Evolutionary conservation across 2,113 vertebrate species (phyloP).

Genomic region (Malurus elegans): DNA sequence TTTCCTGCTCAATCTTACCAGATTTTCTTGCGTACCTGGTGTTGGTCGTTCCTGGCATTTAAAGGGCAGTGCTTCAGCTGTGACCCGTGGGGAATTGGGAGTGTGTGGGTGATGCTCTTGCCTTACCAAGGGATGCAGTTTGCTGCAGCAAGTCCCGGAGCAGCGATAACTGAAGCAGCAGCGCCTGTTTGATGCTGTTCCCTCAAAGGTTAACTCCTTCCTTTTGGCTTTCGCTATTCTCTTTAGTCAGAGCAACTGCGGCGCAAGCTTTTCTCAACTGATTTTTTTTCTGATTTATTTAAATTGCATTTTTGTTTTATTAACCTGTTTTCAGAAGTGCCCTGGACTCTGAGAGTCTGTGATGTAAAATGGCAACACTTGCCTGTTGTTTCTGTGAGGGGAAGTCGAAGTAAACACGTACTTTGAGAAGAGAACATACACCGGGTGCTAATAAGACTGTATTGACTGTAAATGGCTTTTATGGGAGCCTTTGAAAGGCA

Average conservation of each 20-base stretch:
- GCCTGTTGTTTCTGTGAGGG: background rate
- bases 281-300: slow-evolving; percentile 13
- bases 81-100: background rate
- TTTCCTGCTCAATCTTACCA: slow-evolving; percentile 66
- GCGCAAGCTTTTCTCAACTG: slow-evolving; percentile 6
- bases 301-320: slow-evolving; percentile 47
- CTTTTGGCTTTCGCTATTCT: slow-evolving; percentile 19
- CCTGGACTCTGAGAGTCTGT: background rate
- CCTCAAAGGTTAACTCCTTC: background rate
- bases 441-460: background rate
- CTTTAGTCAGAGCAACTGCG: slow-evolving; percentile 5
- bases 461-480: slow-evolving; percentile 19
- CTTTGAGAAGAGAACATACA: background rate
- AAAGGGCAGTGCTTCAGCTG: background rate
- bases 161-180: background rate
- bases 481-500: background rate
- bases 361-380: background rate
- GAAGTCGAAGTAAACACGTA: background rate
- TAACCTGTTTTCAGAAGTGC: background rate
- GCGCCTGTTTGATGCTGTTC: background rate
- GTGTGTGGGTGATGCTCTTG: background rate
- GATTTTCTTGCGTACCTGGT: slow-evolving; percentile 34
- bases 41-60: background rate
- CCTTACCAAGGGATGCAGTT: background rate
- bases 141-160: background rate